Base-by-base conservation (phyloP, 2,888 invertebrate genomes). In the Girardia tigrina region DNA sequence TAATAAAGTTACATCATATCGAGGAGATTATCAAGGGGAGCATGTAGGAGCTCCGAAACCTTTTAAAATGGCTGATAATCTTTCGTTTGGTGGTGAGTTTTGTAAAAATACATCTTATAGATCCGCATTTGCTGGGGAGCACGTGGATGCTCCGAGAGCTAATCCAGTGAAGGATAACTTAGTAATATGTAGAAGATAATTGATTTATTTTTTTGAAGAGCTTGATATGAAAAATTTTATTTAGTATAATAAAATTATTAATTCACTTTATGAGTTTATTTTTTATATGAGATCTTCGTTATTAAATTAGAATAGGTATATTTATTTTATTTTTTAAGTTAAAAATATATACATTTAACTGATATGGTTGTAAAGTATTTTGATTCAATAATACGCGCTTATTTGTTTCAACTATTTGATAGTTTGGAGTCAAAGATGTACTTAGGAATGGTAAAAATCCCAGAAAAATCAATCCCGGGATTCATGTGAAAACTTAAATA, bases 91-190 rank as follows among this genome's bases (percentile, higher is more conserved):
- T n/a, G 56, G 56, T 20, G 56, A 56, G 23, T 56, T 56, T 56
- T 56, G 56, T 16, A 56, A 56, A 56, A 56, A 56, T n/a, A 56
- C 56, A 2, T 56, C 56, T n/a, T 56, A 56, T n/a, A 56, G 56
- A 56, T 56, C 56, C 4, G n/a, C 56, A 4, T 56, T 56, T 56
- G 56, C 8, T 56, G 56, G 56, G 23, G 56, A 56, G 23, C 56
- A 56, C 23, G 56, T 56, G 6, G 56, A 56, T 56, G 20, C 56
- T 4, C 56, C 56, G n/a, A 56, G 23, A 56, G 8, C 56, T 2
- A 20, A 23, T 16, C 8, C 56, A 2, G 23, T 56, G 4, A 56
- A 16, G 23, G 56, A 56, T 56, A 56, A 56, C 23, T 8, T 56
- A 56, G 56, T 56, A 4, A 56, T 56, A 56, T 56, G 56, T 56